Percentiles rank a stretch among this genome's conserved stretches.
These are phyloP conservation scores for Percina caprodes DNA, from an alignment of 2,113 vertebrate species.

Conservation along the genomic window DNA sequence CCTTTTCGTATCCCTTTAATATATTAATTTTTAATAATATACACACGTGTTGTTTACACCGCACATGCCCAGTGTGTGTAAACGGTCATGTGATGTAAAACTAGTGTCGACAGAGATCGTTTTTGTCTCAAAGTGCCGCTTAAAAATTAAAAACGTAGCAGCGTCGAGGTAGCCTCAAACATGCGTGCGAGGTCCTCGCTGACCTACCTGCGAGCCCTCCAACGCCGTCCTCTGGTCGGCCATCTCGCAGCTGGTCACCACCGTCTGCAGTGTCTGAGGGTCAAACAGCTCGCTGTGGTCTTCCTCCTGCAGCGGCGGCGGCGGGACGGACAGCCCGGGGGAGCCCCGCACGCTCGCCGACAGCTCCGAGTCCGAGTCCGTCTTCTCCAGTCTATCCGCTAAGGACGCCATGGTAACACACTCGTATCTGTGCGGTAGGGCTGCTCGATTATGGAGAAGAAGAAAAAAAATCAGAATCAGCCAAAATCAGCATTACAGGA, in stretches of 20 bases:
- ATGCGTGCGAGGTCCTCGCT: not conserved
- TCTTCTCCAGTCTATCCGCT: slow-evolving; percentile 57
- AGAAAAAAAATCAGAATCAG: too few species aligned
- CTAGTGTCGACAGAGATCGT: too few species aligned
- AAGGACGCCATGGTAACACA: slow-evolving; percentile 69
- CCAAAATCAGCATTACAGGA: too few species aligned
- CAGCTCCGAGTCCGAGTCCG: slow-evolving; percentile 36
- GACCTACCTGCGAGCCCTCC: slow-evolving; percentile 86
- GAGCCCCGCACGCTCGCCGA: slow-evolving; percentile 25
- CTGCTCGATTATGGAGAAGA: too few species aligned
- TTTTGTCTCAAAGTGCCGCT: too few species aligned
- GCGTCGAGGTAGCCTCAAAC: not conserved
- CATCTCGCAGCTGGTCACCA: slow-evolving; percentile 85
- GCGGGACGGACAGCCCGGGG: slow-evolving; percentile 24
- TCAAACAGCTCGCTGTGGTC: slow-evolving; percentile 82
- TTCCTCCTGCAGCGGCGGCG: slow-evolving; percentile 61
- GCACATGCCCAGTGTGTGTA: too few species aligned
- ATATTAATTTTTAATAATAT: too few species aligned
- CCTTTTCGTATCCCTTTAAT: too few species aligned
- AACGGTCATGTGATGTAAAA: too few species aligned
- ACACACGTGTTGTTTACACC: too few species aligned
- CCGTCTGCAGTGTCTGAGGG: slow-evolving; percentile 84
- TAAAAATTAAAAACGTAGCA: too few species aligned
- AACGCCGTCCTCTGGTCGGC: slow-evolving; percentile 82
- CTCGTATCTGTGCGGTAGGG: slow-evolving; percentile 54